A percentile compares a stretch with the other conserved stretches of the same genome.
These are phyloP conservation scores for Passer montanus DNA, from an alignment of 2,113 vertebrate species.

Conservation along the genomic window DNA sequence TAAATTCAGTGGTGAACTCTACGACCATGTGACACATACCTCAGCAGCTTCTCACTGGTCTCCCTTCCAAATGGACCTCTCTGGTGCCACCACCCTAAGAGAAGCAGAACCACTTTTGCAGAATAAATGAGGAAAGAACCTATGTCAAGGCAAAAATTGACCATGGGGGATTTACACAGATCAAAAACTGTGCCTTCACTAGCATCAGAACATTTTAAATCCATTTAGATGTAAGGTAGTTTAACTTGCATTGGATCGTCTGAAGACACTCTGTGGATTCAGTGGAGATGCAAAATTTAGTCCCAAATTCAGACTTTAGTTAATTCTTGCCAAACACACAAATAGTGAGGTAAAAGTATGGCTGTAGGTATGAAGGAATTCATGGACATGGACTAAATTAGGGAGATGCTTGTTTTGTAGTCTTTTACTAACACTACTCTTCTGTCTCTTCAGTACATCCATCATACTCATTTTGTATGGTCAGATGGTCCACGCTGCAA, in stretches of 20 bases:
- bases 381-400: neutral
- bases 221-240: neutral
- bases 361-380: neutral
- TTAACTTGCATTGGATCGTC: neutral
- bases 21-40: neutral
- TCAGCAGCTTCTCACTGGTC: neutral
- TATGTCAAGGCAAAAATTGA: neutral
- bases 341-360: neutral
- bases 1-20: neutral
- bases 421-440: neutral
- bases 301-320: neutral
- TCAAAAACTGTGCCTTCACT: neutral
- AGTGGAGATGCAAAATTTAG: neutral
- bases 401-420: neutral
- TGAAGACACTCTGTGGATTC: neutral
- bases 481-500: neutral
- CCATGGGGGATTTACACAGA: neutral
- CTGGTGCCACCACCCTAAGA: neutral
- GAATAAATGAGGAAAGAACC: neutral
- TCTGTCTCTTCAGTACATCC: fast-evolving
- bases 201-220: neutral
- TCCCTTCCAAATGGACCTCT: neutral
- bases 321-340: neutral
- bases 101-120: neutral
- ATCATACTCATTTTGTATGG: fast-evolving